Evolutionary conservation across 2,113 vertebrate genomes (phyloP).

Genomic region (Sula dactylatra): DNA sequence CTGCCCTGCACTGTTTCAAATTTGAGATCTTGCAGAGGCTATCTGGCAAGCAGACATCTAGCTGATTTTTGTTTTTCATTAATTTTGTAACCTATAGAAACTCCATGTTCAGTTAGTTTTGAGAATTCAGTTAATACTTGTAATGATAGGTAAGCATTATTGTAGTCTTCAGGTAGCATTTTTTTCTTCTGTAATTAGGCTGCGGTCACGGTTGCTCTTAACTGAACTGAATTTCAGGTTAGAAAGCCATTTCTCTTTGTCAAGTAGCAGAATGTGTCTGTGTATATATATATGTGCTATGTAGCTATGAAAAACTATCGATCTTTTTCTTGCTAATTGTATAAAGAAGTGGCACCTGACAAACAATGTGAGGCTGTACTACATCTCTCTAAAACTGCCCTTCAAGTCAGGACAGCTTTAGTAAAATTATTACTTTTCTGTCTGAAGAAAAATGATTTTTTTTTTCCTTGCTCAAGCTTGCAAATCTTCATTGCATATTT

Average conservation of each 20-base stretch:
- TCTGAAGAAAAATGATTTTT: background rate
- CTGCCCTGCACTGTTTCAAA: background rate
- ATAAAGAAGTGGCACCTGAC: background rate
- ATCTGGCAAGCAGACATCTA: background rate
- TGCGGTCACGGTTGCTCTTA: background rate
- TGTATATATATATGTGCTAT: background rate
- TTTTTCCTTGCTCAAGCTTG: conserved; percentile 1
- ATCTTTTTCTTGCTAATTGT: background rate
- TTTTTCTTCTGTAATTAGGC: background rate
- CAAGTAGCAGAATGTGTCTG: background rate
- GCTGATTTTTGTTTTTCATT: background rate
- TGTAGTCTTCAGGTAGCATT: background rate
- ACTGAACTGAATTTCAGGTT: background rate
- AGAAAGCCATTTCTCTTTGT: conserved; percentile 10
- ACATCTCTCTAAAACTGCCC: background rate
- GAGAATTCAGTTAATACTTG: background rate
- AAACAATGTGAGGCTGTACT: background rate
- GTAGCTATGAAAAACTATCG: background rate
- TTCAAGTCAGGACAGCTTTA: background rate
- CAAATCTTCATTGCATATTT: background rate
- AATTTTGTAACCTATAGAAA: background rate
- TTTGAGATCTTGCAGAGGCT: background rate
- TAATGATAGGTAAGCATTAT: background rate
- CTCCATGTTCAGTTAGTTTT: background rate
- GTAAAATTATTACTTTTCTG: background rate